phyloP scores from a whole-genome alignment of 2,888 invertebrate species.

The Idaea biselata region DNA sequence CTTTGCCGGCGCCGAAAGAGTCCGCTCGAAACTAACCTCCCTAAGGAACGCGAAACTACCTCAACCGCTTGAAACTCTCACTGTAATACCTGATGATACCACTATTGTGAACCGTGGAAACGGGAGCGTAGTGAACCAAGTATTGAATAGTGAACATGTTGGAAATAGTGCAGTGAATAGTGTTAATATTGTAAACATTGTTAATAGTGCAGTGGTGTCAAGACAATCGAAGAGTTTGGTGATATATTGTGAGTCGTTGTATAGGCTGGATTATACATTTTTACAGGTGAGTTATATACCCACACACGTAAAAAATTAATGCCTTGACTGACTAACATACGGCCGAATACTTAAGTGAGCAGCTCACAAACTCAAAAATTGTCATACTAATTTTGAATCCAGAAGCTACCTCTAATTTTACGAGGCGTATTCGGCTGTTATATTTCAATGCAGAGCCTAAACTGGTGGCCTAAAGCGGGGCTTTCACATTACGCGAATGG shows the following conservation, averaged over 20 bases:
- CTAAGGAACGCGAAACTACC: conserved; percentile 34
- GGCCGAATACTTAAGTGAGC: too few species aligned
- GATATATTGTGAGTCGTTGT: conserved; percentile 82
- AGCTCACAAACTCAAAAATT: too few species aligned
- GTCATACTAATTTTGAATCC: too few species aligned
- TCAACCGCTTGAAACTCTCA: conserved; percentile 38
- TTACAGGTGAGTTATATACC: conserved; percentile 78
- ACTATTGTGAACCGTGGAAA: conserved; percentile 11
- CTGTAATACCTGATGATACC: conserved; percentile 33
- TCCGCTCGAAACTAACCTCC: conserved; percentile 50
- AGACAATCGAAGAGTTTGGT: conserved; percentile 63
- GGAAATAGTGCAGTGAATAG: conserved; percentile 20
- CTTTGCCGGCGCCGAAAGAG: conserved; percentile 69
- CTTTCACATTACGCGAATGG: too few species aligned
- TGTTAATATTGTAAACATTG: conserved; percentile 15
- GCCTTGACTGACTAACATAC: too few species aligned
- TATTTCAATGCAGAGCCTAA: too few species aligned
- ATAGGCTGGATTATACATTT: conserved; percentile 85
- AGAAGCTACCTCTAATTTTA: too few species aligned
- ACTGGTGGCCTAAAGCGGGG: too few species aligned
- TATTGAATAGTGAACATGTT: conserved; percentile 8
- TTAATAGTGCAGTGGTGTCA: conserved; percentile 20
- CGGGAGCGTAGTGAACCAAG: conserved; percentile 17
- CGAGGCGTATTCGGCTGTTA: too few species aligned
- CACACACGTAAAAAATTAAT: too few species aligned